phyloP scores from a whole-genome alignment of 2,797 vertebrate species.

The Sphenopsis melanotis region DNA sequence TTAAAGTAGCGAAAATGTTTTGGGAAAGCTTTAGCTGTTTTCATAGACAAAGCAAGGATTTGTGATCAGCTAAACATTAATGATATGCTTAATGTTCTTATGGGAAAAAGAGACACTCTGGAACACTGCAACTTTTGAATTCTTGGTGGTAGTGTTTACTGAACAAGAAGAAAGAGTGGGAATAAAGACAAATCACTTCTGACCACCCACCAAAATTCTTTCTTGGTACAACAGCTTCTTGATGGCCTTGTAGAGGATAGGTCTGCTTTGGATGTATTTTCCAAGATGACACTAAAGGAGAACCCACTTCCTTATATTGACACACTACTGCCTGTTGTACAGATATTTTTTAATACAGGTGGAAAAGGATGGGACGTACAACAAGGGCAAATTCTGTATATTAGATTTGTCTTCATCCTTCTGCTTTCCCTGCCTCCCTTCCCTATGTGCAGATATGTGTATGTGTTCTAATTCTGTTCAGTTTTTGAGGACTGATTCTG shows the following conservation, averaged over 20 bases:
- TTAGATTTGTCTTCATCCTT: slow-evolving; percentile 14
- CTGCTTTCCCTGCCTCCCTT: neutral
- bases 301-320: neutral
- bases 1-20: neutral
- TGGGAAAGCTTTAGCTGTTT: neutral
- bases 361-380: slow-evolving; percentile 62
- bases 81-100: neutral
- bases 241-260: neutral
- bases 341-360: neutral
- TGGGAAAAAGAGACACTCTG: neutral
- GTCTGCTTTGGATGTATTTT: neutral
- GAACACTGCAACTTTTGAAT: neutral
- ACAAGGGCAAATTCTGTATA: slow-evolving; percentile 6
- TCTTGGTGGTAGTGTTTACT: neutral
- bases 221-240: neutral
- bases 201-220: neutral
- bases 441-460: neutral
- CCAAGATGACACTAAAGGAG: neutral
- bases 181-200: neutral
- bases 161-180: neutral
- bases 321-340: slow-evolving; percentile 45
- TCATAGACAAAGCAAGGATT: neutral
- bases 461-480: neutral
- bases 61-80: neutral
- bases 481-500: neutral